Base-by-base conservation (phyloP, 2,797 vertebrate species). In the Oryzias sinensis region DNA sequence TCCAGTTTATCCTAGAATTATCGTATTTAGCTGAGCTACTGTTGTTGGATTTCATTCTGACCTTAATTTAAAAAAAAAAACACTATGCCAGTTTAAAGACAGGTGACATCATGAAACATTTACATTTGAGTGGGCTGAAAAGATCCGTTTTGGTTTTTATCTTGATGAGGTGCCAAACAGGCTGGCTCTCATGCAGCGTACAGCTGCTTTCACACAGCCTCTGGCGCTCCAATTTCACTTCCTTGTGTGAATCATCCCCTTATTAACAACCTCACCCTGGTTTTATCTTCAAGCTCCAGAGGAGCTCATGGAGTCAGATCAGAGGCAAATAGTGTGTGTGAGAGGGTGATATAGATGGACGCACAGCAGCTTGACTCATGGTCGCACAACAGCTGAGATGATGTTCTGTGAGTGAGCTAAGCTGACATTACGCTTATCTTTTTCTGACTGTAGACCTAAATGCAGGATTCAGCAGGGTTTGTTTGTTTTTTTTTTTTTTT, bases 71-170 rank as follows among this genome's bases (percentile, higher is more conserved):
- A 25, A 11, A 16, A 27, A 14, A 47, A 65, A 42, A 20, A 8
- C n/a, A 22, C 6, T 5, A n/a, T 51, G 46, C 57, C 48, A 41
- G 13, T 43, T 53, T 7, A 44, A 59, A 51, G 47, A 22, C 14
- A 60, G 43, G 1, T 41, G 33, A 25, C 9, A 58, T 15, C 6
- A 43, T 8, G 5, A 54, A 48, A 59, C 27, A 53, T 52, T 48
- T 17, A n/a, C 33, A 49, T 47, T 15, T 24, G 37, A 59, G 52
- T 40, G 1, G 40, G 46, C 55, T 48, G 49, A 29, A 29, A 56
- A 49, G 29, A 62, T 14, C 3, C 22, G 22, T 46, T 40, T 63
- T 7, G 3, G 62, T 54, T 52, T 4, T 55, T 45, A 41, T 62
- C 16, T 14, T 44, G 59, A 6, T 68, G 43, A 58, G 15, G 16